Evolutionary conservation across 2,797 vertebrate species (phyloP).

Genomic region (Gymnoscopelus braueri): DNA sequence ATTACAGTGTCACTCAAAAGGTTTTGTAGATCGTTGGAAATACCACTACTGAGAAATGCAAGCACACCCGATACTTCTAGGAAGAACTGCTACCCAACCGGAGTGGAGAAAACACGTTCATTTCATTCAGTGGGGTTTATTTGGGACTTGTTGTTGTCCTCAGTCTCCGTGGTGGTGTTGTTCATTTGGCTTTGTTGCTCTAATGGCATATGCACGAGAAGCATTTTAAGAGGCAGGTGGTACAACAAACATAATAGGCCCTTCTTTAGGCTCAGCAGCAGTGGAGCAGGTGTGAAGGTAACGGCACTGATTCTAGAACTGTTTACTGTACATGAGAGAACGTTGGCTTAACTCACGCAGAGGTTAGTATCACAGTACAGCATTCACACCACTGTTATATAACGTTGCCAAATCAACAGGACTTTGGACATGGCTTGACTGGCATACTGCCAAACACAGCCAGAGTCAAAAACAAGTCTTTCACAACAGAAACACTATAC

Average conservation of each 20-base stretch:
- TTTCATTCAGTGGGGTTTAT: conserved; percentile 11
- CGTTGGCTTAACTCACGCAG: conserved; percentile 4
- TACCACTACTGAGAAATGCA: conserved; percentile 5
- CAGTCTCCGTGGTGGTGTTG: background rate
- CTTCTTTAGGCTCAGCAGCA: conserved; percentile 32
- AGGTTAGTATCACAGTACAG: background rate
- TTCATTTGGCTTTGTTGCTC: conserved; percentile 28
- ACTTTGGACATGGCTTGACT: conserved; percentile 30
- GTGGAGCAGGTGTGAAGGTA: conserved; percentile 24
- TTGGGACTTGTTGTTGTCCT: conserved; percentile 21
- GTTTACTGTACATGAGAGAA: conserved; percentile 9
- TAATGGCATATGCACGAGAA: conserved; percentile 40
- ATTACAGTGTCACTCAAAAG: no score
- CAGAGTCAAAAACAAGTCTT: conserved; percentile 38
- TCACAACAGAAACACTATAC: conserved; percentile 50
- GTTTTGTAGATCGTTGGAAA: conserved; percentile 7
- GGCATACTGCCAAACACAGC: conserved; percentile 8
- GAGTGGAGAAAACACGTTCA: background rate
- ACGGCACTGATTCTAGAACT: background rate
- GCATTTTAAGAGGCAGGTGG: conserved; percentile 59
- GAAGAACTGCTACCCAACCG: conserved; percentile 3
- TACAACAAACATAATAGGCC: conserved; percentile 30
- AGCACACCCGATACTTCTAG: conserved; percentile 9
- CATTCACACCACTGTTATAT: background rate
- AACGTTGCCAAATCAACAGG: conserved; percentile 7